Base-by-base conservation (phyloP, 2,888 invertebrate genomes). In the Aphrophora alni region DNA sequence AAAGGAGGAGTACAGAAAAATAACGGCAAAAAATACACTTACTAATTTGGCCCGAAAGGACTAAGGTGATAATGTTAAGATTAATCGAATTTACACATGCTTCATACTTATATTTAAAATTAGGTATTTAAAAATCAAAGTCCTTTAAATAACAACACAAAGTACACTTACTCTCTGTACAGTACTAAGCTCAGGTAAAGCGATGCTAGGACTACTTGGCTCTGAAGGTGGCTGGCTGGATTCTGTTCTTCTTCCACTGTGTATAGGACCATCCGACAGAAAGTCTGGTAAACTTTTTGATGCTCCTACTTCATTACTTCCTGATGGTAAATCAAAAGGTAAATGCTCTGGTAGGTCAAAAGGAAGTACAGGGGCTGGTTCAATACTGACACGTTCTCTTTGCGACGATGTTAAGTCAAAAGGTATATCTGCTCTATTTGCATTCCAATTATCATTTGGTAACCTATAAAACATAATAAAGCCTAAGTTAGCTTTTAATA, bases 221-320 rank as follows among this genome's bases (percentile, higher is more conserved):
- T 80, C 84, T 44, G 75, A 80, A 14, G 68, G 82, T 2, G 76
- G 82, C 72, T 78, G 83, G 72, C 59, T 77, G 7, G 75, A 28
- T 12, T 82, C 82, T 21, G 38, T 75, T 26, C 83, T 33, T 59
- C 83, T 74, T 27, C 84, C 83, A 89, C 92, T 88, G 51, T 88
- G 87, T 84, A 90, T 90, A 25, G 93, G 93, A 5, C 93, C 93
- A 86, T 94, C 94, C 1, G 93, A 93, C 38, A 94, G 89, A 87
- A 94, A 94, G 85, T 94, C 94, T 1, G 94, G 94, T 82, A 94
- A 88, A 84, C 91, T 90, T 87, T 92, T 91, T 5, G 83, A 83
- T 2, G 83, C 78, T 0, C 83, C 84, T 7, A 83, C 84, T 78
- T 83, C 84, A 28, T 80, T 81, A 25, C 81, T 80, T 8, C 81